These are phyloP conservation scores for Microchrysa polita DNA, from an alignment of 2,888 invertebrate species.

Conservation along the genomic window DNA sequence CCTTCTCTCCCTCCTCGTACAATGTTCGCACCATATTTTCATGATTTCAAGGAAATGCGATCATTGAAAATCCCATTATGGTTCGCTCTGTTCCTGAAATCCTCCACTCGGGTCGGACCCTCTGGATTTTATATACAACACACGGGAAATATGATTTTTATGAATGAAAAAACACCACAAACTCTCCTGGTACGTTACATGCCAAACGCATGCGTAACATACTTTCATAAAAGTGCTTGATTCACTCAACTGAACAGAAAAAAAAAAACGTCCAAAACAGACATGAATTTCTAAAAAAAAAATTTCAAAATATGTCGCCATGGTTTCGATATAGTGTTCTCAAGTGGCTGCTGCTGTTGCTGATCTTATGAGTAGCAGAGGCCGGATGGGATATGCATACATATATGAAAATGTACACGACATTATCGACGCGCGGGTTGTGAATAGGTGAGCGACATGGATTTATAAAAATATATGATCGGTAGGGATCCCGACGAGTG, in stretches of 20 bases:
- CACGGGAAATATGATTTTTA: constrained; percentile 46
- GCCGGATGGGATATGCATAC: not conserved
- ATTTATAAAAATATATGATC: constrained; percentile 1
- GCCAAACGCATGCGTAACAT: constrained; percentile 48
- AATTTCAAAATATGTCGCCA: not conserved
- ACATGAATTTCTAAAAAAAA: not conserved
- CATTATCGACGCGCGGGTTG: not conserved
- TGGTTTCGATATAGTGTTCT: not conserved
- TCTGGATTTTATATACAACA: not conserved
- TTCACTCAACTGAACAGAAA: constrained; percentile 3
- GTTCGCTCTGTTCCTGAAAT: not conserved
- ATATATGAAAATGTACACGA: no score
- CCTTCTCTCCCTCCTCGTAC: no score
- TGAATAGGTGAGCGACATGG: not conserved
- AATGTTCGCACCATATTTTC: not conserved
- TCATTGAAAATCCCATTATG: not conserved
- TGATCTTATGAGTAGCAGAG: not conserved
- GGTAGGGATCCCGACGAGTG: constrained; percentile 16
- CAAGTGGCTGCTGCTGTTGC: not conserved
- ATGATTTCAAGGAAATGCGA: not conserved
- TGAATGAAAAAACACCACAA: constrained; percentile 50
- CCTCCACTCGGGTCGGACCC: not conserved
- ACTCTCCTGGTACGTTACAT: constrained; percentile 29
- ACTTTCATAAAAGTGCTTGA: constrained; percentile 34
- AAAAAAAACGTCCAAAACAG: constrained; percentile 6